A percentile compares a stretch with the other conserved stretches of the same genome.
Evolutionary conservation across 2,113 vertebrate genomes (phyloP).

Genomic region (Panthera uncia): DNA sequence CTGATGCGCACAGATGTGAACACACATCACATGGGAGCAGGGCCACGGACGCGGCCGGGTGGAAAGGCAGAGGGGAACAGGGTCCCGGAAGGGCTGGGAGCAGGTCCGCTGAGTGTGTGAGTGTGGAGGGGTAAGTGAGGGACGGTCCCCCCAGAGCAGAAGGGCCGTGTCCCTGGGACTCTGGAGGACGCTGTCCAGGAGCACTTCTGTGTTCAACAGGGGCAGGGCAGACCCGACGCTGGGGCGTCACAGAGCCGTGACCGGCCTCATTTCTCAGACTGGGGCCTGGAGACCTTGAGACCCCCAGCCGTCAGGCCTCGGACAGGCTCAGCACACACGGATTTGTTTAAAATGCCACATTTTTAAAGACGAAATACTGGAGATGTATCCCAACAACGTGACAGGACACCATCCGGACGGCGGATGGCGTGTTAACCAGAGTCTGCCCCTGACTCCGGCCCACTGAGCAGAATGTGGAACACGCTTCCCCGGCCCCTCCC

Average conservation of each 20-base stretch:
- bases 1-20: background rate
- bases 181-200: background rate
- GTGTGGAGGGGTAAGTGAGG: fast-evolving
- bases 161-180: background rate
- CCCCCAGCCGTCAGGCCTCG: fast-evolving
- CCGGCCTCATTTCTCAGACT: too few species aligned
- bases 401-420: background rate
- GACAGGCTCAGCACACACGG: background rate
- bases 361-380: background rate
- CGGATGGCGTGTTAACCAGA: fast-evolving
- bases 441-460: background rate
- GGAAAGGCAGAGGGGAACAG: background rate
- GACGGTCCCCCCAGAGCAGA: background rate
- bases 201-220: too few species aligned
- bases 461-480: fast-evolving
- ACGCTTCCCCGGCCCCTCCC: background rate
- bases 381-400: background rate
- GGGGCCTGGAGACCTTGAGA: background rate
- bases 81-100: background rate
- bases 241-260: fast-evolving
- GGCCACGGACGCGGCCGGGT: background rate
- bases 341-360: background rate
- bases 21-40: fast-evolving
- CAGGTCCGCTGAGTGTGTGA: background rate
- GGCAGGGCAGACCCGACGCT: fast-evolving